Conservation (phyloP, 1,140 invertebrate species). For the Colletes gigas region DNA sequence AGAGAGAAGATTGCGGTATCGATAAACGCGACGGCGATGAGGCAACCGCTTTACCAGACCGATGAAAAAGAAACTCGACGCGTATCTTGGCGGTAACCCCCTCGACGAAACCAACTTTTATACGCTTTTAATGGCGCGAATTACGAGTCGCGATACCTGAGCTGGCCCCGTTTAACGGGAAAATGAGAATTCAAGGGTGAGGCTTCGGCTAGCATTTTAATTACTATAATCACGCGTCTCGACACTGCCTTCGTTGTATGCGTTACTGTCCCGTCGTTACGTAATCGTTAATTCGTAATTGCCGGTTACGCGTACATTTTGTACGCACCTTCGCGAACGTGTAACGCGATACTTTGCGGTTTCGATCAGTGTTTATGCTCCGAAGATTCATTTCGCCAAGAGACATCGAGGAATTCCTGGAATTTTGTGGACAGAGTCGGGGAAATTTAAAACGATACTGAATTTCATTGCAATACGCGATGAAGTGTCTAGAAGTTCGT, state of each 20-base stretch:
- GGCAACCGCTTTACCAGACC: conserved; percentile 9
- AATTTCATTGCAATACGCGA: no score
- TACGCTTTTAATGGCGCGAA: conserved; percentile 25
- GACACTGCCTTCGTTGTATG: neutral
- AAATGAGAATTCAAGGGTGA: neutral
- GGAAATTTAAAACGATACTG: no score
- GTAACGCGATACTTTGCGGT: no score
- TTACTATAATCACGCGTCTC: neutral
- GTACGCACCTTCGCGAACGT: neutral
- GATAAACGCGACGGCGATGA: conserved; percentile 24
- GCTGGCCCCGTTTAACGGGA: conserved; percentile 13
- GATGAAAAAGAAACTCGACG: conserved; percentile 22
- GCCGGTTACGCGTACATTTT: neutral
- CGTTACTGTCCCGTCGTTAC: neutral
- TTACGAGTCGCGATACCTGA: neutral
- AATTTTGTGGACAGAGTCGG: no score
- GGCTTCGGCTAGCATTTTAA: conserved; percentile 26
- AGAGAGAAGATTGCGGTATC: conserved; percentile 37
- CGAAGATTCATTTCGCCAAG: no score
- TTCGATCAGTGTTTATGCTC: no score
- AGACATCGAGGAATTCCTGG: no score
- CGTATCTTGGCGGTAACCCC: neutral
- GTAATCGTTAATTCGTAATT: conserved; percentile 8
- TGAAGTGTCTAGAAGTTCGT: no score
- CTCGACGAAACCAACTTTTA: neutral